phyloP scores from a whole-genome alignment of 1,140 invertebrate genomes.

The Panulirus ornatus region DNA sequence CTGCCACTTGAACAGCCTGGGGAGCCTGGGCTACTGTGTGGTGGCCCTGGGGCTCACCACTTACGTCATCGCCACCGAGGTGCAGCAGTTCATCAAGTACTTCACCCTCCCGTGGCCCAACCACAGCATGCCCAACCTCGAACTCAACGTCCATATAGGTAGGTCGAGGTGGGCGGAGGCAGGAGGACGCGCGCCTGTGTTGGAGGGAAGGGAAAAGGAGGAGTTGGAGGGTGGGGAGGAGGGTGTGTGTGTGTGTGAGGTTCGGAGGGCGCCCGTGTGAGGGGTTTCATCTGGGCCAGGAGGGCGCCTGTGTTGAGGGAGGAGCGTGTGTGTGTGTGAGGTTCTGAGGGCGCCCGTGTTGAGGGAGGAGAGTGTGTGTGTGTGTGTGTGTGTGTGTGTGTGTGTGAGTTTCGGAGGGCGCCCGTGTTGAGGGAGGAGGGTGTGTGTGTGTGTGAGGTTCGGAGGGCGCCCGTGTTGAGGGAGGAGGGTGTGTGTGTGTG shows the following conservation, averaged over 20 bases:
- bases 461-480: too few species aligned
- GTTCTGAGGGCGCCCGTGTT: too few species aligned
- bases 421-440: too few species aligned
- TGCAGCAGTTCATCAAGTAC: slow-evolving; percentile 72
- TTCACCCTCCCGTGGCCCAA: slow-evolving; percentile 68
- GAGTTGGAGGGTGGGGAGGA: neutral
- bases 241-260: neutral
- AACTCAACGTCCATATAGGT: slow-evolving; percentile 74
- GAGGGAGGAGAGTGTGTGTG: too few species aligned
- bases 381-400: too few species aligned
- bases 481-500: too few species aligned
- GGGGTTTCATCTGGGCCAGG: too few species aligned
- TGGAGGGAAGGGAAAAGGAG: neutral
- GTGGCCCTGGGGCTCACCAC: slow-evolving; percentile 83
- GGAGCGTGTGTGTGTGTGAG: too few species aligned
- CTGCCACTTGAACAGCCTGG: slow-evolving; percentile 88
- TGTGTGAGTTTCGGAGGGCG: too few species aligned
- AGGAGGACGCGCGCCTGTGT: neutral
- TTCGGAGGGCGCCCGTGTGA: too few species aligned
- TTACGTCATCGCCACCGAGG: slow-evolving; percentile 69
- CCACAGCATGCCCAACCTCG: slow-evolving; percentile 58
- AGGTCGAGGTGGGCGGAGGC: neutral
- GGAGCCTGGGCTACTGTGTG: slow-evolving; percentile 84
- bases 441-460: too few species aligned
- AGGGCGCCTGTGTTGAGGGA: too few species aligned